Base-by-base conservation (phyloP, 1,140 invertebrate species). In the Drosophila guanche region DNA sequence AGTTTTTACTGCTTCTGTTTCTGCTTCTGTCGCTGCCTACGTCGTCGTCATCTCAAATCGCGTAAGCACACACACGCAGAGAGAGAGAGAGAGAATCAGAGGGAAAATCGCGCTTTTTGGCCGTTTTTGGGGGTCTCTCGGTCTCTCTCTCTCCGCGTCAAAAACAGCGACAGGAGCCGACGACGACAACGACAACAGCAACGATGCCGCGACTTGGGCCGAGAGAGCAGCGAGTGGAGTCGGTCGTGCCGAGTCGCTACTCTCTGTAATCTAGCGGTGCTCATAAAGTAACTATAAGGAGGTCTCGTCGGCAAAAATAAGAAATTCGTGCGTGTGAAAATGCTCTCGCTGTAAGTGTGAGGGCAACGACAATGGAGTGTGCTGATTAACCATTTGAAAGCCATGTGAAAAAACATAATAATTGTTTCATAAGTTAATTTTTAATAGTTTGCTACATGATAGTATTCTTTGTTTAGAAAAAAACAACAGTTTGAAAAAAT, bases 31-130 rank as follows among this genome's bases (percentile, higher is more conserved):
- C 10, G 33, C 33, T 37, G 33, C 33, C 33, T 1, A 12, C 33
- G 83, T 69, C 73, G 73, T 86, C 83, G 83, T 86, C 83, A 83
- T 86, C 83, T 85, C 77, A 81, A 88, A 81, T 85, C 81, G 81
- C 81, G 81, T 67, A 51, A 54, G 51, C 56, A 43, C 59, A 55
- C 57, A 72, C 52, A 50, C 51, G 71, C 55, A 55, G 51, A 55
- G 42, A 48, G n/a, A 52, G 14, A 55, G 29, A 37, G 5, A 37
- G 40, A 23, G 20, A 33, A 43, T 16, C 22, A 53, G 8, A 74
- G 73, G 67, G 71, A 75, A 52, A 43, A 68, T 47, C 51, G 66
- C 66, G 48, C 45, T 72, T 56, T 56, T 67, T 50, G 46, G 53
- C 56, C 61, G 37, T 37, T 37, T 37, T 37, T 37, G 33, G 33